Percentiles rank a stretch among this genome's conserved stretches.
These are phyloP conservation scores for Microtus pennsylvanicus DNA, from an alignment of 2,113 vertebrate genomes.

Conservation along the genomic window DNA sequence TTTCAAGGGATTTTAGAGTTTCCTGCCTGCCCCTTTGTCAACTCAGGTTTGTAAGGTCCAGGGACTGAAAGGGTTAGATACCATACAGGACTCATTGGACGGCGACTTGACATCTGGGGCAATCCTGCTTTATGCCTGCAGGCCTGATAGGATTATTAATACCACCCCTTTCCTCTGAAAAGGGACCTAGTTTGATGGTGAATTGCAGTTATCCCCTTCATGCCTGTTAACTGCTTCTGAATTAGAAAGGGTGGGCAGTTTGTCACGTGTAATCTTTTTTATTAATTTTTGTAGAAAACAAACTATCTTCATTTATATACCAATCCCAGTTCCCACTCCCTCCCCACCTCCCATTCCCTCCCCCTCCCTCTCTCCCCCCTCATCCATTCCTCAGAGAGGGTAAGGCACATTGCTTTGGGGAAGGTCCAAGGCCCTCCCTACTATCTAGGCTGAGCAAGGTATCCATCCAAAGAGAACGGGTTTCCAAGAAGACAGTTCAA, in stretches of 20 bases:
- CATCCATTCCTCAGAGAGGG: too few relatives aligned
- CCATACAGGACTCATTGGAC: not conserved
- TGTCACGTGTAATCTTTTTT: not conserved
- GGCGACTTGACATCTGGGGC: not conserved
- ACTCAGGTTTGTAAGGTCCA: not conserved
- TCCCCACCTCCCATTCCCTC: too few relatives aligned
- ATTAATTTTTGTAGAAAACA: too few relatives aligned
- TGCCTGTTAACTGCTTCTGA: not conserved
- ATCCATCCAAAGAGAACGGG: too few relatives aligned
- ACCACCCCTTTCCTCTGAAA: not conserved
- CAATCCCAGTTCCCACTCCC: too few relatives aligned
- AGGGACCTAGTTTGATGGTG: not conserved
- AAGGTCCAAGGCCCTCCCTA: too few relatives aligned
- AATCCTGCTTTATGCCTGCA: conserved; percentile 5
- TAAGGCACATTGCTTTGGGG: too few relatives aligned
- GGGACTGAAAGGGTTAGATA: not conserved
- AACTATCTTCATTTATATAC: too few relatives aligned
- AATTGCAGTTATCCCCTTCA: not conserved
- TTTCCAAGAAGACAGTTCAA: too few relatives aligned
- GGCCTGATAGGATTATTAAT: not conserved
- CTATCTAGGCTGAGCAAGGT: too few relatives aligned
- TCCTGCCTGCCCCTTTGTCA: conserved; percentile 1
- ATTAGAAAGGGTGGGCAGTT: not conserved
- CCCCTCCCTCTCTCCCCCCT: rapidly evolving
- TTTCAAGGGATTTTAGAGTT: not conserved